Evolutionary conservation across 1,140 invertebrate species (phyloP).

Genomic region (Lepidurus arcticus): DNA sequence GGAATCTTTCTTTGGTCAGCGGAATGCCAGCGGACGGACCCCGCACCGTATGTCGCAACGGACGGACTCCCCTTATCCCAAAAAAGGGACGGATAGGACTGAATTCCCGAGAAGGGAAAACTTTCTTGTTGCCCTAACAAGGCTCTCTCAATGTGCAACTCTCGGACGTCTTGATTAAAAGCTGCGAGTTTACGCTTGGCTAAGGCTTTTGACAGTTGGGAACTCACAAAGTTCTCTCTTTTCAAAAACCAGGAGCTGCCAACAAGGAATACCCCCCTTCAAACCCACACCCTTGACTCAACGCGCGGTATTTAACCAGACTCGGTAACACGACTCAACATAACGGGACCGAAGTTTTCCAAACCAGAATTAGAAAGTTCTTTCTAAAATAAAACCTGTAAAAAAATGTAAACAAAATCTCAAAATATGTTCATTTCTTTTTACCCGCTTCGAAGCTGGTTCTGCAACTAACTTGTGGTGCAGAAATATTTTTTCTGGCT

Average conservation of each 20-base stretch:
- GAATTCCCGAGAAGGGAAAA: background rate
- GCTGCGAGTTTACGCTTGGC: conserved; percentile 3
- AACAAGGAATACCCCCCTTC: background rate
- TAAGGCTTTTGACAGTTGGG: conserved; percentile 2
- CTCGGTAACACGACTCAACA: background rate
- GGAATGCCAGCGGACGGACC: background rate
- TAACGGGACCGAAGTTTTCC: background rate
- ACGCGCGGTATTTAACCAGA: background rate
- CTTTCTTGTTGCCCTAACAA: conserved; percentile 5
- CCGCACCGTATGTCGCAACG: background rate
- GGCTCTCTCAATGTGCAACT: background rate
- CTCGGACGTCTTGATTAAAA: conserved; percentile 16
- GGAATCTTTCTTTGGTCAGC: no score
- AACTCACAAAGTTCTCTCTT: background rate
- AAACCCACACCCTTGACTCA: conserved; percentile 18
- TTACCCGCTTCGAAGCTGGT: no score
- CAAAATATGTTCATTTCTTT: no score
- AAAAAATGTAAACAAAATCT: no score
- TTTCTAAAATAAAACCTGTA: no score
- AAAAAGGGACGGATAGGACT: background rate
- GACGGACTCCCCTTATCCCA: background rate
- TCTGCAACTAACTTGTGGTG: no score
- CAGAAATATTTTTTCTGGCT: no score
- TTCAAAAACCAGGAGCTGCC: conserved; percentile 6
- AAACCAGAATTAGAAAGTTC: background rate